These are phyloP conservation scores for Herminia tarsipennalis DNA, from an alignment of 2,888 invertebrate genomes.

Conservation along the genomic window DNA sequence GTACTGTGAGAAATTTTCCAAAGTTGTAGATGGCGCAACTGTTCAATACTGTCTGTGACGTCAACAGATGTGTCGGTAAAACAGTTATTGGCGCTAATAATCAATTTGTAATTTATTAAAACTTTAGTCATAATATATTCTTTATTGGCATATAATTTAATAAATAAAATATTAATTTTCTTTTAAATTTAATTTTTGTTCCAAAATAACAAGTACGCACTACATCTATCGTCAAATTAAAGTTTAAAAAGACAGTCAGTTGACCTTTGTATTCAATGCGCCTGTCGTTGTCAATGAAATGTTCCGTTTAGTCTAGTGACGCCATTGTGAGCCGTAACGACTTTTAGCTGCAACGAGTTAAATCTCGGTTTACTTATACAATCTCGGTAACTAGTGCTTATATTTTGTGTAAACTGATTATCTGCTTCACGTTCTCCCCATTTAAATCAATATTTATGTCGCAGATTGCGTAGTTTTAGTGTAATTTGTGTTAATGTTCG, in stretches of 20 bases:
- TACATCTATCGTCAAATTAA: not conserved
- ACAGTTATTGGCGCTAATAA: conserved; percentile 43
- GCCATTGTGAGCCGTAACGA: conserved; percentile 95
- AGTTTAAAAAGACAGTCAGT: conserved; percentile 15
- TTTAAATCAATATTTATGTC: conserved; percentile 77
- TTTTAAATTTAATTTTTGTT: not conserved
- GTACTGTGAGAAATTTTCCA: conserved; percentile 51
- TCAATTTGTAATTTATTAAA: conserved; percentile 16
- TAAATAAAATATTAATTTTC: not conserved
- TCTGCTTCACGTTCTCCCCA: conserved; percentile 73
- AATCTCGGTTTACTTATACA: conserved; percentile 89
- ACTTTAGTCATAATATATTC: not conserved
- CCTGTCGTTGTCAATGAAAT: conserved; percentile 62
- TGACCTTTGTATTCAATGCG: conserved; percentile 52
- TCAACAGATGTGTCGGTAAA: conserved; percentile 66
- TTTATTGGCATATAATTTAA: not conserved
- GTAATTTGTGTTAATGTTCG: conserved; percentile 82
- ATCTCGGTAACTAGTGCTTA: conserved; percentile 83
- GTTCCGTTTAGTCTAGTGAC: conserved; percentile 87
- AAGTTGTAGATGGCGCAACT: conserved; percentile 71
- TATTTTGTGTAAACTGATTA: conserved; percentile 64
- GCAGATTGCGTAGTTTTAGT: conserved; percentile 68
- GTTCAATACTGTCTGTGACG: conserved; percentile 58
- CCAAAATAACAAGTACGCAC: not conserved
- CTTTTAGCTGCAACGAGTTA: conserved; percentile 87